These are phyloP conservation scores for Cephalopterus ornatus DNA, from an alignment of 2,113 vertebrate genomes.

Conservation along the genomic window DNA sequence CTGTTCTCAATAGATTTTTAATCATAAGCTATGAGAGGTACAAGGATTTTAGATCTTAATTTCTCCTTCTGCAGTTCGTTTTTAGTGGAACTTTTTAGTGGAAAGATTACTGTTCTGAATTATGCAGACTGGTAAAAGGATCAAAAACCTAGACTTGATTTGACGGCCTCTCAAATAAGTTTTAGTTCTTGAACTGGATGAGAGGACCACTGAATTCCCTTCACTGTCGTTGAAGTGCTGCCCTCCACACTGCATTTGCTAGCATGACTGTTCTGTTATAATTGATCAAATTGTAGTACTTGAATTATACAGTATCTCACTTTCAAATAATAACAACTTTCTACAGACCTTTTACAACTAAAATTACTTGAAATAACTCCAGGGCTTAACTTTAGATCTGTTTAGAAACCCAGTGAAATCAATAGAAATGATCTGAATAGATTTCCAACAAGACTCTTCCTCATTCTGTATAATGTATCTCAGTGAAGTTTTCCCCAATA, in stretches of 20 bases:
- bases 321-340: neutral
- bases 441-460: neutral
- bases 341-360: neutral
- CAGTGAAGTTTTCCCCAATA: neutral
- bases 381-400: neutral
- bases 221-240: neutral
- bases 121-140: neutral
- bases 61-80: neutral
- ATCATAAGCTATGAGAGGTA: neutral
- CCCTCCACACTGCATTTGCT: neutral
- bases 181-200: neutral
- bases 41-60: neutral
- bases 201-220: neutral
- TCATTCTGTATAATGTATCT: neutral
- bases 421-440: neutral
- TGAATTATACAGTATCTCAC: neutral
- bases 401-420: neutral
- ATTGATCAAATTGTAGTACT: neutral
- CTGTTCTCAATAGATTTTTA: neutral
- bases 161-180: neutral
- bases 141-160: neutral
- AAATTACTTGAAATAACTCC: neutral
- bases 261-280: neutral
- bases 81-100: neutral
- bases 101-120: neutral